phyloP scores from a whole-genome alignment of 35 echinoderm and acorn worm genomes.

The Anneissia japonica region DNA sequence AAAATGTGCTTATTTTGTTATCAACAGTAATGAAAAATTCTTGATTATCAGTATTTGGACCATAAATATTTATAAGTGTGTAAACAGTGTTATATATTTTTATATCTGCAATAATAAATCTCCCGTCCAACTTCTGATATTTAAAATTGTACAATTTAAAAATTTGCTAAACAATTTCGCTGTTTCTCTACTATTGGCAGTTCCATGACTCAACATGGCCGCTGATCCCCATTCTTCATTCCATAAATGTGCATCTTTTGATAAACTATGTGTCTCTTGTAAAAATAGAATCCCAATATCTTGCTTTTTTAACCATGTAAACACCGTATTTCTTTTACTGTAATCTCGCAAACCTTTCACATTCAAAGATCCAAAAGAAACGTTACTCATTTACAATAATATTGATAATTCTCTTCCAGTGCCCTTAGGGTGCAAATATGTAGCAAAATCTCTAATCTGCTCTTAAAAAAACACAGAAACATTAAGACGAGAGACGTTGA shows the following conservation, averaged over 20 bases:
- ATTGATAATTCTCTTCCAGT: no score
- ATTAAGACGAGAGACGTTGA: no score
- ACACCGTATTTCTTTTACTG: background rate
- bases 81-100: background rate
- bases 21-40: no score
- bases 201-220: background rate
- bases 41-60: conserved; percentile 8
- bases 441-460: no score
- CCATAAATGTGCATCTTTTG: background rate
- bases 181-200: background rate
- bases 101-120: background rate
- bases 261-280: background rate
- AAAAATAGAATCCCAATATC: background rate
- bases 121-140: background rate
- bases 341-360: background rate
- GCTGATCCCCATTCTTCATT: background rate
- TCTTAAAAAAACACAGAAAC: no score
- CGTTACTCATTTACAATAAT: no score
- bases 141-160: background rate
- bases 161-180: background rate
- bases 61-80: conserved; percentile 4
- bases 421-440: no score
- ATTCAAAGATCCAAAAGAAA: background rate
- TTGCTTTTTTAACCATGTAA: conserved; percentile 9
- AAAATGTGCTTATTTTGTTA: no score